Evolutionary conservation across 2,113 vertebrate genomes (phyloP).

Genomic region (Probosciger aterrimus): DNA sequence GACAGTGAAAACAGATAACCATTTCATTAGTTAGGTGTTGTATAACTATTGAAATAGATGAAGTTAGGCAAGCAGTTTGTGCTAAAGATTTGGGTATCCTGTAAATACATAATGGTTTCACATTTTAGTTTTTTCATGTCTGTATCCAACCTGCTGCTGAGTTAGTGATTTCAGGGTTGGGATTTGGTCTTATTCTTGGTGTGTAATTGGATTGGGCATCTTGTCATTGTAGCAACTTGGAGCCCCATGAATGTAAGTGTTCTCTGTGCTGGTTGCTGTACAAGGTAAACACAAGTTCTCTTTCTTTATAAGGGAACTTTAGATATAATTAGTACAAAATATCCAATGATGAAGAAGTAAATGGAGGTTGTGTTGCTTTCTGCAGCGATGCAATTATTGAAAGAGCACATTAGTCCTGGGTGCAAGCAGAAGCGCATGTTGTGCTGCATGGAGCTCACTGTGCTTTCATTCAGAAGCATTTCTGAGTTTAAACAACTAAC

Average conservation of each 20-base stretch:
- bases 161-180: background rate
- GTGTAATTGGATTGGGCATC: background rate
- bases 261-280: background rate
- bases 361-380: background rate
- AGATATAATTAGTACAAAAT: background rate
- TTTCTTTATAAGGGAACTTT: background rate
- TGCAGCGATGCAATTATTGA: background rate
- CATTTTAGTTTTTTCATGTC: background rate
- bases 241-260: background rate
- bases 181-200: background rate
- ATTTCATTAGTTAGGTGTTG: background rate
- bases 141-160: background rate
- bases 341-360: background rate
- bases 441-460: background rate
- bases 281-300: background rate
- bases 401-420: background rate
- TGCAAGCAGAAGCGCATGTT: accelerated
- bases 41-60: background rate
- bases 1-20: background rate
- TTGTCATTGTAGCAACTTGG: background rate
- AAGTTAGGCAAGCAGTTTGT: background rate
- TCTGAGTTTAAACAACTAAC: background rate
- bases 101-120: background rate
- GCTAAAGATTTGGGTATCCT: background rate
- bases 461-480: background rate